Percentiles rank a stretch among this genome's conserved stretches.
Conservation (phyloP, 2,113 vertebrate genomes). For the Coregonus clupeaformis region DNA sequence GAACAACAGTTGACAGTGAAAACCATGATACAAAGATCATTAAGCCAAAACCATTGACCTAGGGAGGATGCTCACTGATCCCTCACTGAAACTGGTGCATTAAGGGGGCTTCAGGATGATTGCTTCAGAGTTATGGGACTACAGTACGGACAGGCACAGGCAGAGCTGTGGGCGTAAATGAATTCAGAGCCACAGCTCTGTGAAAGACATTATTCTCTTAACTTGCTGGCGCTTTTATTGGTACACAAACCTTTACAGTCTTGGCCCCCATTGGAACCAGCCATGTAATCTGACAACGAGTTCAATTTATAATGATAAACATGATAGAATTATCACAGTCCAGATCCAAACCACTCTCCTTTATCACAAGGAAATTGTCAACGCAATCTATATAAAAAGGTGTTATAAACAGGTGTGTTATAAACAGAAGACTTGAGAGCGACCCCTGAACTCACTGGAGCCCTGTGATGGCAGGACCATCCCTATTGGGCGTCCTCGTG, state of each 20-base stretch:
- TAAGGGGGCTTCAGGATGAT: conserved; percentile 53
- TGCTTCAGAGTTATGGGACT: conserved; percentile 49
- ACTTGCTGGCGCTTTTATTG: conserved; percentile 50
- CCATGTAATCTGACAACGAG: conserved; percentile 49
- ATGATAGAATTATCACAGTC: conserved; percentile 57
- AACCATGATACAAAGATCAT: conserved; percentile 51
- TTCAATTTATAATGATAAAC: conserved; percentile 43
- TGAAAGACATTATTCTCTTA: conserved; percentile 39
- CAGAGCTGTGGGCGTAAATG: not conserved
- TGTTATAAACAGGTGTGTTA: not conserved
- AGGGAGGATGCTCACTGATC: conserved; percentile 47
- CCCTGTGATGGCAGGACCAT: not conserved
- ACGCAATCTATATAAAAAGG: not conserved
- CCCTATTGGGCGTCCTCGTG: no score
- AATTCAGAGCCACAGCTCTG: conserved; percentile 19
- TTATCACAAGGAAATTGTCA: conserved; percentile 44
- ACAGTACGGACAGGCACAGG: not conserved
- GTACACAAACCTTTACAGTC: conserved; percentile 35
- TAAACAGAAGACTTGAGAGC: conserved; percentile 7
- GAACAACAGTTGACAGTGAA: conserved; percentile 24
- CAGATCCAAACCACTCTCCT: conserved; percentile 29
- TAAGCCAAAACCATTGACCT: conserved; percentile 57
- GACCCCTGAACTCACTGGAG: conserved; percentile 42
- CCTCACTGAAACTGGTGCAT: conserved; percentile 39
- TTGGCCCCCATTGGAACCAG: conserved; percentile 32